Evolutionary conservation across 2,888 invertebrate genomes (phyloP).

Genomic region (Mythimna albipuncta): DNA sequence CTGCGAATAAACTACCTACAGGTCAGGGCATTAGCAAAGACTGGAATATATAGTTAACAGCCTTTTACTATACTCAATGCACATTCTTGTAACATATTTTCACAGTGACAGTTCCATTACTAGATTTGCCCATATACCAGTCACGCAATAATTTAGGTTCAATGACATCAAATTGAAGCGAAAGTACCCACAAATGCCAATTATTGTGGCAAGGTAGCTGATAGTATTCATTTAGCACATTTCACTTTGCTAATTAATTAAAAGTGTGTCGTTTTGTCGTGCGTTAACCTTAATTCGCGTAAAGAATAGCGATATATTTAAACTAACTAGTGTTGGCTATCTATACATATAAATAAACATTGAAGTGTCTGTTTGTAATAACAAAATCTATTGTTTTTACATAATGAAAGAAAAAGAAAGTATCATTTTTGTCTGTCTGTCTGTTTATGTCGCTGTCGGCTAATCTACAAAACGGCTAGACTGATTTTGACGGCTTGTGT

Average conservation of each 20-base stretch:
- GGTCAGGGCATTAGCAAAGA: no score
- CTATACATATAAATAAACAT: no score
- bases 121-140: slow-evolving; percentile 4
- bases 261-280: slow-evolving; percentile 12
- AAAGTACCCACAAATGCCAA: slow-evolving; percentile 22
- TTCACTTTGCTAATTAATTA: slow-evolving; percentile 36
- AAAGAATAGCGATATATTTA: slow-evolving; percentile 20
- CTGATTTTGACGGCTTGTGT: no score
- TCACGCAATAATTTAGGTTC: slow-evolving; percentile 13
- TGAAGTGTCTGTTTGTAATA: no score
- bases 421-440: no score
- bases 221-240: slow-evolving; percentile 22
- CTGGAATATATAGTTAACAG: no score
- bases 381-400: no score
- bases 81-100: background rate
- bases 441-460: no score
- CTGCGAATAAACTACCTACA: no score
- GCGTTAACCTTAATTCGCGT: slow-evolving; percentile 28
- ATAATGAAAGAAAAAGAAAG: no score
- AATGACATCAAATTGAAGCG: slow-evolving; percentile 24
- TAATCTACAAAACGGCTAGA: no score
- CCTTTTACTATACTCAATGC: background rate
- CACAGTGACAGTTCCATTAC: slow-evolving; percentile 8
- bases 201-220: slow-evolving; percentile 33
- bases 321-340: background rate